phyloP scores from a whole-genome alignment of 2,113 vertebrate species.

The Acanthisitta chloris region DNA sequence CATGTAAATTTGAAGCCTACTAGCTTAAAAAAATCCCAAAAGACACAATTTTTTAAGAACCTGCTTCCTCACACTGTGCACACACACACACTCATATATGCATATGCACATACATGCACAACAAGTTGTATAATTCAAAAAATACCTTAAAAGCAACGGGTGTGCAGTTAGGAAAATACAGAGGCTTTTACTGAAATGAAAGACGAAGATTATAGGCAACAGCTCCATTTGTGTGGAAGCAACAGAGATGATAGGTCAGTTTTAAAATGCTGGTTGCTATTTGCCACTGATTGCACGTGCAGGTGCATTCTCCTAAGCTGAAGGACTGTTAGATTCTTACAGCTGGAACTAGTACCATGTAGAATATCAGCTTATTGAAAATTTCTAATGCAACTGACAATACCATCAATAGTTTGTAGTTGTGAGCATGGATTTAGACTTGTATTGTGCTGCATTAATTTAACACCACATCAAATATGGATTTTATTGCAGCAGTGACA shows the following conservation, averaged over 20 bases:
- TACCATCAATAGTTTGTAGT: constrained; percentile 65
- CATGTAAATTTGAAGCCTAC: constrained; percentile 32
- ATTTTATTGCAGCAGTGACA: constrained; percentile 80
- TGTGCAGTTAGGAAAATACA: constrained; percentile 41
- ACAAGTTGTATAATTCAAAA: constrained; percentile 43
- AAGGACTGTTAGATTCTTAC: constrained; percentile 48
- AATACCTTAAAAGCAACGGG: constrained; percentile 59
- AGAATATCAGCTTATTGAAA: constrained; percentile 12
- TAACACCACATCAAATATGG: constrained; percentile 79
- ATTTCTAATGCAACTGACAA: constrained; percentile 55
- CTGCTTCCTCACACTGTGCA: neutral
- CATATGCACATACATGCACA: neutral
- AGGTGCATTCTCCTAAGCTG: constrained; percentile 47
- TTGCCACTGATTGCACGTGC: constrained; percentile 70
- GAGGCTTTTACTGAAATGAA: constrained; percentile 69
- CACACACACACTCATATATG: neutral
- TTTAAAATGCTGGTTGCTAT: constrained; percentile 60
- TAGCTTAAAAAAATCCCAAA: neutral
- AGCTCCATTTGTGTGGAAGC: constrained; percentile 64
- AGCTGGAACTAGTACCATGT: constrained; percentile 27
- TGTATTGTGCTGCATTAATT: constrained; percentile 76
- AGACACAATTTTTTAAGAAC: neutral
- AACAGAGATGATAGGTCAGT: constrained; percentile 68
- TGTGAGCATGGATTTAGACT: constrained; percentile 54
- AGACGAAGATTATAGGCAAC: constrained; percentile 61